Conservation (phyloP, 2,113 vertebrate genomes). For the Nannospalax galili region DNA sequence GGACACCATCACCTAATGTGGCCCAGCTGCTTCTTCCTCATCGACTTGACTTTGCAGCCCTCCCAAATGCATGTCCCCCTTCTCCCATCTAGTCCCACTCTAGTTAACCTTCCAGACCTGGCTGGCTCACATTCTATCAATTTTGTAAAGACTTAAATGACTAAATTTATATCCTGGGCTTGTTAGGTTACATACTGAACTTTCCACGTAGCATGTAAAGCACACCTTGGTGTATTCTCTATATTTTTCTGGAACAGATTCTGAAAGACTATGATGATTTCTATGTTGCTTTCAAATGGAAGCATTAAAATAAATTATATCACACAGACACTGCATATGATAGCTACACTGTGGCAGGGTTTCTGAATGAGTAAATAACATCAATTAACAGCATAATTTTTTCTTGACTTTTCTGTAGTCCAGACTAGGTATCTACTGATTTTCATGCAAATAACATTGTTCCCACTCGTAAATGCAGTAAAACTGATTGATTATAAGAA, state of each 20-base stretch:
- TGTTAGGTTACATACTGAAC: neutral
- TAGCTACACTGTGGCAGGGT: neutral
- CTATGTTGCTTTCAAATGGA: conserved; percentile 12
- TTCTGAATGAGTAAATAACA: conserved; percentile 11
- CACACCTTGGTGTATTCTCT: neutral
- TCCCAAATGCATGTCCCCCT: neutral
- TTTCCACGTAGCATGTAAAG: neutral
- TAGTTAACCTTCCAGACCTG: neutral
- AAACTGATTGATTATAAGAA: conserved; percentile 27
- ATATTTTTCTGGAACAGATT: neutral
- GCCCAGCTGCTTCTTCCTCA: neutral
- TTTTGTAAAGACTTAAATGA: neutral
- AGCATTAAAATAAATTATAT: neutral
- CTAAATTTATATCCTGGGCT: neutral
- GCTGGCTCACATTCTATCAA: neutral
- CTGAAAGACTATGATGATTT: conserved; percentile 19
- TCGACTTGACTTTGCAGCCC: neutral
- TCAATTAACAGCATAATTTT: neutral
- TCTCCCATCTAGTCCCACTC: neutral
- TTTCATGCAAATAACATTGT: neutral
- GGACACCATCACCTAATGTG: no score
- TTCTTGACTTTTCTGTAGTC: conserved; percentile 9
- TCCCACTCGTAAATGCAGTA: conserved; percentile 1
- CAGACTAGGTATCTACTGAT: neutral
- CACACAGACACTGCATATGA: neutral